A percentile compares a stretch with the other conserved stretches of the same genome.
Conservation (phyloP, 2,888 invertebrate species). For the Syrphus vitripennis region DNA sequence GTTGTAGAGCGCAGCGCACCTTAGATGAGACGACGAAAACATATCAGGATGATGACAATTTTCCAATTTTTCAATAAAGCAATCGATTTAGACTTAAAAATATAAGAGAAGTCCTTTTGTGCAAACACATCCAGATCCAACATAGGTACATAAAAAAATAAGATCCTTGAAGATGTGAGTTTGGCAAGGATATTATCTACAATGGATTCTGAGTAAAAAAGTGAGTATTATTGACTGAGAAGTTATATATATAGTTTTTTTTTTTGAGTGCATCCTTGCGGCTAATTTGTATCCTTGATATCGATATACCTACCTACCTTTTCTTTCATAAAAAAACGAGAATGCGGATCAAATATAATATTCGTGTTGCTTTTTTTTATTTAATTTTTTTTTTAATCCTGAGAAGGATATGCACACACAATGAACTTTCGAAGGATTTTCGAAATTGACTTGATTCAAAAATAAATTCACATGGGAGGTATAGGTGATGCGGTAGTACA, state of each 20-base stretch:
- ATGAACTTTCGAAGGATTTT: constrained; percentile 3
- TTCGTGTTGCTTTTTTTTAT: neutral
- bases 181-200: constrained; percentile 44
- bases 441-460: constrained; percentile 24
- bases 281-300: constrained; percentile 50
- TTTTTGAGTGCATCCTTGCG: constrained; percentile 67
- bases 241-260: too few species aligned
- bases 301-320: neutral
- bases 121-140: neutral
- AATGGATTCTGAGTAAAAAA: constrained; percentile 20
- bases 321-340: neutral
- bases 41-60: constrained; percentile 40
- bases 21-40: neutral
- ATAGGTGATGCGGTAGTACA: neutral
- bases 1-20: neutral
- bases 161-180: constrained; percentile 1
- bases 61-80: constrained; percentile 57
- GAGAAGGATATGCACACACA: neutral
- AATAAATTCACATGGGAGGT: constrained; percentile 22
- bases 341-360: constrained; percentile 15
- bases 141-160: neutral
- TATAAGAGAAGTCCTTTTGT: constrained; percentile 9
- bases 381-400: neutral
- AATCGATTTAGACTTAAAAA: constrained; percentile 60
- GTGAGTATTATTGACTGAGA: constrained; percentile 41